Conservation (phyloP, 2,888 invertebrate genomes). For the Drosophila kambysellisi region DNA sequence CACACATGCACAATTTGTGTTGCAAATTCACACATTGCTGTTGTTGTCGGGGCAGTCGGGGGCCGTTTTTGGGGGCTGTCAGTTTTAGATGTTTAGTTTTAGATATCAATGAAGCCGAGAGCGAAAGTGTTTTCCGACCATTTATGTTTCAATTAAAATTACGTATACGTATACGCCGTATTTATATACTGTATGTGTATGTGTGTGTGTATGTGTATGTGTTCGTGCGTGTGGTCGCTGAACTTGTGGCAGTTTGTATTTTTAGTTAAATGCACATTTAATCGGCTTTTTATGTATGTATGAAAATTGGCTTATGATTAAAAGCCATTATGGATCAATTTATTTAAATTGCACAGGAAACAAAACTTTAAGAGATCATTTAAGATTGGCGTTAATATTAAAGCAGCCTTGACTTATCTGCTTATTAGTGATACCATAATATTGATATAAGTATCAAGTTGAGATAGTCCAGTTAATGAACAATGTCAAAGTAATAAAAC, state of each 20-base stretch:
- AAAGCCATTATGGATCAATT: slow-evolving; percentile 29
- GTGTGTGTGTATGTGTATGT: slow-evolving; percentile 29
- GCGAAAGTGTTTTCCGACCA: slow-evolving; percentile 73
- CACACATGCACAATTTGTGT: slow-evolving; percentile 37
- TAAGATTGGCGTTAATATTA: neutral
- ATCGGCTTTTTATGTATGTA: slow-evolving; percentile 25
- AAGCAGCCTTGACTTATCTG: neutral
- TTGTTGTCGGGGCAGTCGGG: slow-evolving; percentile 34
- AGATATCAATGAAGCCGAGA: slow-evolving; percentile 75
- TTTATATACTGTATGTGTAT: slow-evolving; percentile 8
- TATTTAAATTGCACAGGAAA: slow-evolving; percentile 29
- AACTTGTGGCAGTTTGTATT: slow-evolving; percentile 58
- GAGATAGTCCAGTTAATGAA: neutral
- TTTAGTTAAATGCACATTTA: slow-evolving; percentile 52
- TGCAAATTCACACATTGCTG: slow-evolving; percentile 51
- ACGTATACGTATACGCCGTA: slow-evolving; percentile 69
- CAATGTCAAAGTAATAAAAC: neutral
- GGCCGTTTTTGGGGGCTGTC: slow-evolving; percentile 62
- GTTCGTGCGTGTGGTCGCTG: slow-evolving; percentile 55
- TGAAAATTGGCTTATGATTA: slow-evolving; percentile 21
- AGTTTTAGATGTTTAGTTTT: slow-evolving; percentile 78
- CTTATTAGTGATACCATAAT: neutral
- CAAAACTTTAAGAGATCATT: slow-evolving; percentile 4
- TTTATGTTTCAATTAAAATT: slow-evolving; percentile 71
- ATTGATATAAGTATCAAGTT: neutral